Conservation (phyloP, 1,140 invertebrate genomes). For the Neodiprion pinetum region DNA sequence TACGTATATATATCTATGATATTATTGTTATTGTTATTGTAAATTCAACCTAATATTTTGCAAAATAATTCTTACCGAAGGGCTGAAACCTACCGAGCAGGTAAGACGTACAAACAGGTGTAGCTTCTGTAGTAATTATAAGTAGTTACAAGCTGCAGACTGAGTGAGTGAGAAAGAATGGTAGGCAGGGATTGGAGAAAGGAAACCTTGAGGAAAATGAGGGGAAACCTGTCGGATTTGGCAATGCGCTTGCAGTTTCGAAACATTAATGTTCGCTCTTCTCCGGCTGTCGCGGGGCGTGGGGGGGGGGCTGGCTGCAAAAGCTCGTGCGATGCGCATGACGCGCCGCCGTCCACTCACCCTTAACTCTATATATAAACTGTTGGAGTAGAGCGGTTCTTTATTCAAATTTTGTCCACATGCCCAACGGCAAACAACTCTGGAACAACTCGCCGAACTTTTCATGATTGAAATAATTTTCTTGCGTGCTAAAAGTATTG, state of each 20-base stretch:
- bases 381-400: slow-evolving; percentile 29
- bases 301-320: too few species aligned
- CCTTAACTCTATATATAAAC: slow-evolving; percentile 38
- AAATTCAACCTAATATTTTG: too few species aligned
- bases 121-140: too few species aligned
- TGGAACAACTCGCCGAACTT: not conserved
- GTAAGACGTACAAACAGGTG: too few species aligned
- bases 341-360: slow-evolving; percentile 47
- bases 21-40: too few species aligned
- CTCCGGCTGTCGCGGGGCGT: not conserved
- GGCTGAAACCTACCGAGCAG: too few species aligned
- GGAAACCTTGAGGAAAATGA: not conserved
- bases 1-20: too few species aligned
- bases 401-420: slow-evolving; percentile 38
- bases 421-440: not conserved
- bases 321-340: slow-evolving; percentile 41
- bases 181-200: not conserved
- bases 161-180: not conserved
- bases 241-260: not conserved
- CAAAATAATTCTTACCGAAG: too few species aligned
- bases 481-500: too few species aligned
- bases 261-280: not conserved
- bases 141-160: too few species aligned
- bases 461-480: too few species aligned
- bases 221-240: not conserved